phyloP scores from a whole-genome alignment of 1,140 invertebrate species.

The Pectinophora gossypiella region DNA sequence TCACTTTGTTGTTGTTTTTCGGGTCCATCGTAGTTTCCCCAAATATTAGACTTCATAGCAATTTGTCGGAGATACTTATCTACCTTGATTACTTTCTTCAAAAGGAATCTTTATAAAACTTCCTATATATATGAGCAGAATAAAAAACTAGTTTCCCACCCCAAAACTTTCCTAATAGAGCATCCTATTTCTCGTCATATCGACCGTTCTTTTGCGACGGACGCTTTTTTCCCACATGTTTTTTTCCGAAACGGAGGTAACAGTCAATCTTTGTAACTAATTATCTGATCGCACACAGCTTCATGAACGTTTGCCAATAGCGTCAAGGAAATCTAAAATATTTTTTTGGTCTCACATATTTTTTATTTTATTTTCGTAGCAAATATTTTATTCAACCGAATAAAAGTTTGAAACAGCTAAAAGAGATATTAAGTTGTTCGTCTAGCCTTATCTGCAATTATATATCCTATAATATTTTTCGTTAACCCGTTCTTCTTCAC shows the following conservation, averaged over 20 bases:
- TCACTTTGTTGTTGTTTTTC: no score
- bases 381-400: no score
- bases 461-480: no score
- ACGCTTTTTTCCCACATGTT: background rate
- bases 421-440: no score
- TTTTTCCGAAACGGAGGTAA: background rate
- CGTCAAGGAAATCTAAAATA: no score
- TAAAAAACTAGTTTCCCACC: background rate
- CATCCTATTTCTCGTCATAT: background rate
- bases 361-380: no score
- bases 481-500: no score
- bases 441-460: no score
- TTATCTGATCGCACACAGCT: background rate
- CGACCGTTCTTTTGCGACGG: background rate
- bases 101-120: constrained; percentile 1
- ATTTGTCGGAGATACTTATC: constrained; percentile 1
- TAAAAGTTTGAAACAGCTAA: no score
- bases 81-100: background rate
- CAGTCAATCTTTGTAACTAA: constrained; percentile 4
- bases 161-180: constrained; percentile 2
- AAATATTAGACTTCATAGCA: background rate
- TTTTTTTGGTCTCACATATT: no score
- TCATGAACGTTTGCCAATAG: no score
- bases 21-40: no score
- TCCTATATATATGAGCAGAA: background rate